Base-by-base conservation (phyloP, 2,797 vertebrate genomes). In the Sphenodon punctatus region DNA sequence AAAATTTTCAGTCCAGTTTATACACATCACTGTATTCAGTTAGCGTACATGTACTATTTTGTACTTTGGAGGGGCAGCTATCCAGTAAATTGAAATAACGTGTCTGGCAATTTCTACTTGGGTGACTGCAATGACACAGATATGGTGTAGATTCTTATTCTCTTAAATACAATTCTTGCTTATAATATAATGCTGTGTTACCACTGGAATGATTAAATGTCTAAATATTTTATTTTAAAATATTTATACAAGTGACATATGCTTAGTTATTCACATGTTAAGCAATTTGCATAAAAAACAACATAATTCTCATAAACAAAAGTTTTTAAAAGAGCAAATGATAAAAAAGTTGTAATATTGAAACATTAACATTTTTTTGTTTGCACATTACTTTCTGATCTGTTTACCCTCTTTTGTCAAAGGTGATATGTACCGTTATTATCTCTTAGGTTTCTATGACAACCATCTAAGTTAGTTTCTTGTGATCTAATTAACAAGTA, bases 401-500 rank as follows among this genome's bases (percentile, higher is more conserved):
- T 75, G 14, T 1, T 61, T 80, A 69, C 2, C 2, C 5, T 23
- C 11, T 78, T 83, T 89, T 67, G 27, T 77, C 39, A 78, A 80
- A 23, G 10, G 70, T 25, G 38, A 19, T 73, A 83, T 90, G 64
- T n/a, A n/a, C n/a, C n/a, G n/a, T n/a, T 75, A 83, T 75, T 78
- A 32, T 53, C 3, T 43, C 5, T 42, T 51, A 39, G 39, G 16
- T 87, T 82, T 86, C 78, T 49, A 41, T 90, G 71, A 69, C 80
- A 88, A 64, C 84, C 65, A 38, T 4, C 17, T 89, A 51, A 65
- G 86, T 81, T 81, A 77, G 61, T 86, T 20, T 80, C 34, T 65
- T 74, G 10, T 75, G 56, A 56, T 82, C 80, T 84, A 86, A 80
- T 86, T 91, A 82, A 71, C n/a, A 75, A 59, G 53, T 83, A 85